phyloP scores from a whole-genome alignment of 2,113 vertebrate species.

The Serilophus lunatus region DNA sequence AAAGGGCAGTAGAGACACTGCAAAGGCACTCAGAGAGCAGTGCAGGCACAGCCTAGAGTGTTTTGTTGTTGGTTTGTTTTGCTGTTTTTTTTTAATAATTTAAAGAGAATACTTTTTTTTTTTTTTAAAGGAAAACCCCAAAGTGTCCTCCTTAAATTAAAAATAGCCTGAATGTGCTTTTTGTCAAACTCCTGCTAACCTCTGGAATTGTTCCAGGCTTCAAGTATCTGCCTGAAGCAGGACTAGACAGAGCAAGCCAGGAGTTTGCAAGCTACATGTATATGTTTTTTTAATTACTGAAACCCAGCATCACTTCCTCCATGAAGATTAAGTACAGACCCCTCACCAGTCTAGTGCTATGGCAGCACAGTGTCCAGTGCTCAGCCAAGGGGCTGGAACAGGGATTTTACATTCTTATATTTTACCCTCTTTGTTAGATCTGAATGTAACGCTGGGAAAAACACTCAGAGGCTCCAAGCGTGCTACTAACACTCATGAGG shows the following conservation, averaged over 20 bases:
- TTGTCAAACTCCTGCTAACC: not conserved
- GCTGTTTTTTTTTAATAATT: not conserved
- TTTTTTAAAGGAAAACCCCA: not conserved
- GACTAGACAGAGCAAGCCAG: not conserved
- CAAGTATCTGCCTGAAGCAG: not conserved
- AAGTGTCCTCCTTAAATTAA: not conserved
- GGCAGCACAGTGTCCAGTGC: not conserved
- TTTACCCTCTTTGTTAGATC: not conserved
- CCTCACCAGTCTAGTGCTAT: not conserved
- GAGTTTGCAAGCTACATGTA: not conserved
- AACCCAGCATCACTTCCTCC: not conserved
- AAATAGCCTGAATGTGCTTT: not conserved
- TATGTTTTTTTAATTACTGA: not conserved
- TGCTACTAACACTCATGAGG: not conserved
- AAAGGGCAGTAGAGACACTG: rapidly evolving
- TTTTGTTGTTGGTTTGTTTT: not conserved
- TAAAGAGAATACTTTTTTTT: not conserved
- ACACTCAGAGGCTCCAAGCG: not conserved
- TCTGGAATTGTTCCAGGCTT: not conserved
- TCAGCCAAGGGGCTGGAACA: not conserved
- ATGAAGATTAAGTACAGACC: not conserved
- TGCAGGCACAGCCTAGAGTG: rapidly evolving
- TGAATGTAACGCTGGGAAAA: not conserved
- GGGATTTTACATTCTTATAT: not conserved
- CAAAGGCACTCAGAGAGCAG: not conserved